phyloP scores from a whole-genome alignment of 2,888 invertebrate genomes.

The Boloria euphrosyne region DNA sequence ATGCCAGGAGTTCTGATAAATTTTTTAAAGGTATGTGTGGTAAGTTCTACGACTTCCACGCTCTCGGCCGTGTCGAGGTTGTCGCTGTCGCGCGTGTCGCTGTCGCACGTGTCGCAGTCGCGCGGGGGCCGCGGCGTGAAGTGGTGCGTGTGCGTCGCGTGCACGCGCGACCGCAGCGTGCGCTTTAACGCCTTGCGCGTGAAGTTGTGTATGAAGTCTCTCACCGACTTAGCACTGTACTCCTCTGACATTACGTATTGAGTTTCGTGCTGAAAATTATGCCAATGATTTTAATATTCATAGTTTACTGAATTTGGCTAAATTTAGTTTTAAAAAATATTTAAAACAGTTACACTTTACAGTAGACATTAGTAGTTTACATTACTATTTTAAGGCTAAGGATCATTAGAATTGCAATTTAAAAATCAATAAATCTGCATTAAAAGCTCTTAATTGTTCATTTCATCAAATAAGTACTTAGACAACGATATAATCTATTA shows the following conservation, averaged over 20 bases:
- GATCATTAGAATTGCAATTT: no score
- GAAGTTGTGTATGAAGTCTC: conserved; percentile 81
- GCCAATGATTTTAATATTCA: conserved; percentile 8
- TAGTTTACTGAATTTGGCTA: background rate
- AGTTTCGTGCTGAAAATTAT: conserved; percentile 83
- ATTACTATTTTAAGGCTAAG: no score
- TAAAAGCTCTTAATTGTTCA: no score
- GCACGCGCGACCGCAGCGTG: conserved; percentile 64
- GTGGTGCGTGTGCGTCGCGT: conserved; percentile 69
- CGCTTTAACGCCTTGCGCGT: conserved; percentile 65
- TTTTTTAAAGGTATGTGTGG: conserved; percentile 84
- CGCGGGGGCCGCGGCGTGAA: conserved; percentile 47
- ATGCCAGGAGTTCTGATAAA: conserved; percentile 83
- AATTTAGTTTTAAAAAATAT: no score
- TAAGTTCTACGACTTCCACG: conserved; percentile 85
- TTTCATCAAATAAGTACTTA: no score
- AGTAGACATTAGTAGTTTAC: no score
- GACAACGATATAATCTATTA: no score
- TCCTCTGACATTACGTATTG: conserved; percentile 84
- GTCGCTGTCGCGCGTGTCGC: no score
- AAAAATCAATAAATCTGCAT: no score
- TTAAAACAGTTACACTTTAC: no score
- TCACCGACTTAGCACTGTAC: conserved; percentile 72
- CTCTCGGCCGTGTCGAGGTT: conserved; percentile 36
- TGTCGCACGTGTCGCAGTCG: no score